Percentiles rank a stretch among this genome's conserved stretches.
Evolutionary conservation across 2,888 invertebrate species (phyloP).

Genomic region (Eupithecia dodoneata): DNA sequence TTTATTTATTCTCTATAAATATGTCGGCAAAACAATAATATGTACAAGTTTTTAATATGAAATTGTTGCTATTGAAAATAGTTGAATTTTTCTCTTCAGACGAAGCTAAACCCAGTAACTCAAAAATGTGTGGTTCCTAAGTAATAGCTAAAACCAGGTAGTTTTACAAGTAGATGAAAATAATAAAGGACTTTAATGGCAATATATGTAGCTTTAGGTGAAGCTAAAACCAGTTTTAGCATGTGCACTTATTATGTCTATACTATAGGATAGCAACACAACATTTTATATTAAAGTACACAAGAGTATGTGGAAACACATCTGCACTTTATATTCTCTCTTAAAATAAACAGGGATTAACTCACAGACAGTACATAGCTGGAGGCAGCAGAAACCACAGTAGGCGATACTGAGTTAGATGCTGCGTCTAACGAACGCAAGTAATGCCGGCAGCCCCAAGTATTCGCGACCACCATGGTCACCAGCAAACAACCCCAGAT

Average conservation of each 20-base stretch:
- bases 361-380: constrained; percentile 87
- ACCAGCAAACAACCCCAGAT: constrained; percentile 65
- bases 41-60: neutral
- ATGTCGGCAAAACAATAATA: neutral
- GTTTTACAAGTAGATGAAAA: too few relatives aligned
- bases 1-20: too few relatives aligned
- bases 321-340: neutral
- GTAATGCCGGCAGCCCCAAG: constrained; percentile 85
- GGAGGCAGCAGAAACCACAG: constrained; percentile 85
- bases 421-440: constrained; percentile 85
- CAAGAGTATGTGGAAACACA: neutral
- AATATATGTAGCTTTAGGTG: neutral
- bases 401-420: constrained; percentile 85
- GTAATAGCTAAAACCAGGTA: too few relatives aligned
- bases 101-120: neutral
- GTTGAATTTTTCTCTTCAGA: neutral
- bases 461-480: constrained; percentile 85
- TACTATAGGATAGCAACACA: too few relatives aligned
- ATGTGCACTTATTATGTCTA: neutral
- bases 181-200: too few relatives aligned
- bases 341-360: constrained; percentile 35
- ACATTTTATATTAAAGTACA: too few relatives aligned
- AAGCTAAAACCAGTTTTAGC: too few relatives aligned
- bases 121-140: too few relatives aligned
- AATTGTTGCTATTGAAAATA: too few relatives aligned